These are phyloP conservation scores for Phodopus roborovskii DNA, from an alignment of 2,113 vertebrate species.

Conservation along the genomic window DNA sequence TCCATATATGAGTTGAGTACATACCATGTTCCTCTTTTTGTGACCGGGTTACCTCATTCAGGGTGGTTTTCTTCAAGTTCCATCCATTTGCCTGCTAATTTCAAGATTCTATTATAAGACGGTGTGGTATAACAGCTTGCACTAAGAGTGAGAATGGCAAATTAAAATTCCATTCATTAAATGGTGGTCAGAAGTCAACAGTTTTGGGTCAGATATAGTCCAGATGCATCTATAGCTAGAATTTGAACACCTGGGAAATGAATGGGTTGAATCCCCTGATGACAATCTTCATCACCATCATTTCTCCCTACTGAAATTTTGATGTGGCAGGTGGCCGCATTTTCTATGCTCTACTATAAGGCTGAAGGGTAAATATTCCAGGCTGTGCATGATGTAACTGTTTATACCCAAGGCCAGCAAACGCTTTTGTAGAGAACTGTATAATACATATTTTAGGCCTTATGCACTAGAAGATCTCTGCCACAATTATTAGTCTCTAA, in stretches of 20 bases:
- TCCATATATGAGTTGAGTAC: too few relatives aligned
- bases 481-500: background rate
- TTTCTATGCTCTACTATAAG: background rate
- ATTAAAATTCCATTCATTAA: background rate
- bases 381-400: background rate
- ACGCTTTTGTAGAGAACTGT: slow-evolving; percentile 3
- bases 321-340: background rate
- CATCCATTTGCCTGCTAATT: too few relatives aligned
- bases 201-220: background rate
- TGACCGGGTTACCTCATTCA: too few relatives aligned
- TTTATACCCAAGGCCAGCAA: slow-evolving; percentile 7
- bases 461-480: background rate
- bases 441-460: slow-evolving; percentile 16
- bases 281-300: background rate
- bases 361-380: background rate
- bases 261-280: background rate
- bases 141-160: background rate
- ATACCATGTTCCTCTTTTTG: too few relatives aligned
- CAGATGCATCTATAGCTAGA: background rate
- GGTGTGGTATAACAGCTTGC: background rate
- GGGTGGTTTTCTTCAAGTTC: too few relatives aligned
- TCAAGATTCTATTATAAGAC: background rate
- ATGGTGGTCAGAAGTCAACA: background rate
- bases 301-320: slow-evolving; percentile 29
- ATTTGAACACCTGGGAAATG: background rate